Evolutionary conservation across 2,113 vertebrate species (phyloP).

Genomic region (Nansenia antarctica): DNA sequence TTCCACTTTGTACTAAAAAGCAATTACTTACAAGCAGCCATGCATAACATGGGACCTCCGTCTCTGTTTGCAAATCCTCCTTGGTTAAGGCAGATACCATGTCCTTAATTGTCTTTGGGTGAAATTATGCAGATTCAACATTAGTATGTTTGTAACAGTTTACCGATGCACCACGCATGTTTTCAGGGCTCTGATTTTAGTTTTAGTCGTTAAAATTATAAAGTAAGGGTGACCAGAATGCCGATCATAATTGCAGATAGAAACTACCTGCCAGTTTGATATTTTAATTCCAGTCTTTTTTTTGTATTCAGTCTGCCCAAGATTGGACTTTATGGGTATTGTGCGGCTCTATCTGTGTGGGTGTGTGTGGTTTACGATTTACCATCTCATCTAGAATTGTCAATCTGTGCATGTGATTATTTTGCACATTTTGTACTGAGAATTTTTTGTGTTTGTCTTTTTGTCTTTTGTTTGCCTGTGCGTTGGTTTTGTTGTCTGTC

Average conservation of each 20-base stretch:
- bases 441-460: background rate
- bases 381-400: background rate
- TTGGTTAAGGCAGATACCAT: background rate
- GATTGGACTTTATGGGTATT: background rate
- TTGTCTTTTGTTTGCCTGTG: slow-evolving; percentile 1
- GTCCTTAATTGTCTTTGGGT: background rate
- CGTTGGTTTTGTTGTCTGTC: slow-evolving; percentile 13
- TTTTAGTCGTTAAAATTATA: no score
- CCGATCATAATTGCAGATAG: no score
- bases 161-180: background rate
- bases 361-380: background rate
- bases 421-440: background rate
- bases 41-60: background rate
- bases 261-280: no score
- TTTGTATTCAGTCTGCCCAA: background rate
- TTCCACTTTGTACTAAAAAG: background rate
- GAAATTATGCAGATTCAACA: background rate
- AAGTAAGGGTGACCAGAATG: no score
- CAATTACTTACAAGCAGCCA: background rate
- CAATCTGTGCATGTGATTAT: background rate
- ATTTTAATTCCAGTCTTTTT: background rate
- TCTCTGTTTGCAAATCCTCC: background rate
- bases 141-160: background rate
- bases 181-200: no score
- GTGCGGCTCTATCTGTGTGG: background rate